Base-by-base conservation (phyloP, 2,888 invertebrate species). In the Drosophila fungiperda region DNA sequence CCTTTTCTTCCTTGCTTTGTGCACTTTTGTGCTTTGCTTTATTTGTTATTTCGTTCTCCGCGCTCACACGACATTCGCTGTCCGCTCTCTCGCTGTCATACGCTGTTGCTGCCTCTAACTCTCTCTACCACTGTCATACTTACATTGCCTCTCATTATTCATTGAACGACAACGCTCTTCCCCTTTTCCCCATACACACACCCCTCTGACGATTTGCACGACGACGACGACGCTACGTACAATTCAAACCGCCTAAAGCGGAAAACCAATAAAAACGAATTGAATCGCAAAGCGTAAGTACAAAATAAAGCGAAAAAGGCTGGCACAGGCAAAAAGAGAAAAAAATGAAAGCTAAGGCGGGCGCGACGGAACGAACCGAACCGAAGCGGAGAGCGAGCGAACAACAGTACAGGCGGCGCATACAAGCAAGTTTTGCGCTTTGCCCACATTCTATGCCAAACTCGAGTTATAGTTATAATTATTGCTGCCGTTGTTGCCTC, bases 161-260 rank as follows among this genome's bases (percentile, higher is more conserved):
- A 87, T 87, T 85, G 87, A 85, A 87, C 86, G 78, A 76, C 83
- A 78, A 73, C 80, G 80, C 72, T 82, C 74, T 82, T 69, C 82
- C 67, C 66, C 62, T 42, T 64, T 80, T 55, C 74, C 64, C 80
- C 68, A 59, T 68, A 45, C 73, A 68, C 65, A 65, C 61, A 65
- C 77, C 81, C 62, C 64, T 69, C 69, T 33, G 68, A 83, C 76
- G 82, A 75, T 87, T 83, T 83, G 82, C 83, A 80, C 68, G 75
- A 76, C 57, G 53, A 72, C 55, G 60, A 70, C 78, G 75, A 86
- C 78, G 87, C 82, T 81, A 84, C 85, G 68, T 83, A 83, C 90
- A 87, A 89, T 84, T 85, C 83, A 87, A 87, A 81, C 90, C 87
- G 90, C 91, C 89, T 89, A 83, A 91, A 91, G 91, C 89, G 80